Evolutionary conservation across 1,140 invertebrate genomes (phyloP).

Genomic region (Saccostrea glomerata): DNA sequence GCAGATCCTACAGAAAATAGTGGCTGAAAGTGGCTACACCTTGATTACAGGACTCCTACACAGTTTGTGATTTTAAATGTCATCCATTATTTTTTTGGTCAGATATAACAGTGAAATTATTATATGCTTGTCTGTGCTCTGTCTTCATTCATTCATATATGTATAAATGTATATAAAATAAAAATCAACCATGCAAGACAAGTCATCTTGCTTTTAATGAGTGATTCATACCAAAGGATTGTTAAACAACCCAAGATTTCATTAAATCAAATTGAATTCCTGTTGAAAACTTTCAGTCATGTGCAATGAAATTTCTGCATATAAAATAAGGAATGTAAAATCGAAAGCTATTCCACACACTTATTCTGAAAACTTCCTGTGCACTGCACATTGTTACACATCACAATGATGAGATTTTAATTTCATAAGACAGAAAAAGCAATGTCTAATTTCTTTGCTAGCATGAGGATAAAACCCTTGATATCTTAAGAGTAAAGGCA

Average conservation of each 20-base stretch:
- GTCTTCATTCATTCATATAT: neutral
- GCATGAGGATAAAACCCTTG: neutral
- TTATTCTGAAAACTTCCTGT: neutral
- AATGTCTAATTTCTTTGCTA: neutral
- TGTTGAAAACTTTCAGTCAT: neutral
- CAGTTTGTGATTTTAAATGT: neutral
- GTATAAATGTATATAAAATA: neutral
- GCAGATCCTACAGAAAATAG: neutral
- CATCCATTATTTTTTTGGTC: neutral
- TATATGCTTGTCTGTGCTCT: neutral
- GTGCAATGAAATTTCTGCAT: neutral
- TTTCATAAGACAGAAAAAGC: too few species aligned
- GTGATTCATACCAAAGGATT: constrained; percentile 5
- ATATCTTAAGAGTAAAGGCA: neutral
- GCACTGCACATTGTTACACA: too few species aligned
- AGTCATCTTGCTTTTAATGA: constrained; percentile 29
- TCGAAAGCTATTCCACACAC: neutral
- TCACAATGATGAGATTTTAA: too few species aligned
- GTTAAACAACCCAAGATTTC: neutral
- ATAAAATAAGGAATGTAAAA: neutral
- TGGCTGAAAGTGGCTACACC: constrained; percentile 5
- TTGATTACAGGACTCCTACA: neutral
- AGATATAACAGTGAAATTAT: neutral
- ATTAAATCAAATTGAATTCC: neutral
- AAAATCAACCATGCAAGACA: constrained; percentile 11